Evolutionary conservation across 2,888 invertebrate species (phyloP).

Genomic region (Drosophila robusta): DNA sequence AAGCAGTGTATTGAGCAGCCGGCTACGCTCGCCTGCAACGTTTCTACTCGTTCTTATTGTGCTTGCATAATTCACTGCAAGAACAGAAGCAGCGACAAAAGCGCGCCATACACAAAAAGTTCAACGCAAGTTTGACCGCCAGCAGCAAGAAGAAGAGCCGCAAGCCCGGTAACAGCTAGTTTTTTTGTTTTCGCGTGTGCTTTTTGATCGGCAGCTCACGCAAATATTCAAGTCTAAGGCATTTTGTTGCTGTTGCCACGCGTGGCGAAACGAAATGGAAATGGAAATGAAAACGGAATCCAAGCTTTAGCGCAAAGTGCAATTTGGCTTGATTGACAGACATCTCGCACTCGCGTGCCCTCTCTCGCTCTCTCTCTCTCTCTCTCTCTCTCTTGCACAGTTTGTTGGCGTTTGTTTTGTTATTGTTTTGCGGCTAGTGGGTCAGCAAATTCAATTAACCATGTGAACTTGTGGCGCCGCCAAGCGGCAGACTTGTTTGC

Average conservation of each 20-base stretch:
- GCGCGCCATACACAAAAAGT: constrained; percentile 30
- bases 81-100: constrained; percentile 12
- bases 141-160: constrained; percentile 7
- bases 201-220: constrained; percentile 19
- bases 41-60: constrained; percentile 14
- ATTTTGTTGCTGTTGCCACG: constrained; percentile 61
- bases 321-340: constrained; percentile 32
- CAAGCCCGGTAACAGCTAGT: constrained; percentile 49
- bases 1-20: too few relatives aligned
- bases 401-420: constrained; percentile 11
- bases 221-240: not conserved
- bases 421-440: constrained; percentile 62
- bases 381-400: not conserved
- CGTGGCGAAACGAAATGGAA: constrained; percentile 49
- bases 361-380: not conserved
- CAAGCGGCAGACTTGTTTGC: constrained; percentile 35
- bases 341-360: not conserved
- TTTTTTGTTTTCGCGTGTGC: constrained; percentile 7
- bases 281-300: constrained; percentile 60
- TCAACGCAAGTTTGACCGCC: constrained; percentile 37
- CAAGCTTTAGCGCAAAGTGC: constrained; percentile 54
- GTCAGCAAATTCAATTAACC: constrained; percentile 82
- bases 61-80: constrained; percentile 38
- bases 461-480: constrained; percentile 78
- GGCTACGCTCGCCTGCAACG: too few relatives aligned